Evolutionary conservation across 1,140 invertebrate species (phyloP).

Genomic region (Nasonia longicornis): DNA sequence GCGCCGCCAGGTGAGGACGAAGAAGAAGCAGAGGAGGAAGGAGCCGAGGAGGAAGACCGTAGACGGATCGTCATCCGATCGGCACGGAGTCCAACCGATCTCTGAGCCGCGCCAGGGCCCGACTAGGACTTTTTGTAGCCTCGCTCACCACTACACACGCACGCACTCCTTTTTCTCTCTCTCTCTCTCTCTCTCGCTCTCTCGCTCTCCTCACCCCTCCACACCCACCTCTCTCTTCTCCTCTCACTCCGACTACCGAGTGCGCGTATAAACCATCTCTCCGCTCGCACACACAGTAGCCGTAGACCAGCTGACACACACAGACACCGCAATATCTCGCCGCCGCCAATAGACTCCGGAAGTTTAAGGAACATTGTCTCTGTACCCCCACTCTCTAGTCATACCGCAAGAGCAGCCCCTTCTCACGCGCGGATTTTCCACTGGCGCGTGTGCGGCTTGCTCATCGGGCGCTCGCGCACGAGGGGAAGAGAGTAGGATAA

Average conservation of each 20-base stretch:
- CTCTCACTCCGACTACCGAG: too few species aligned
- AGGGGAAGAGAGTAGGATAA: not conserved
- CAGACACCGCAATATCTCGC: not conserved
- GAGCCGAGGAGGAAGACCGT: too few species aligned
- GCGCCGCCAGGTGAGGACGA: not conserved
- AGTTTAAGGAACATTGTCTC: not conserved
- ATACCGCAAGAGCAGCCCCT: not conserved
- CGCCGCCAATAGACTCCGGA: not conserved
- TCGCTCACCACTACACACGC: not conserved
- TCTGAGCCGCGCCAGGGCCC: constrained; percentile 10
- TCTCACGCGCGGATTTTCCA: not conserved
- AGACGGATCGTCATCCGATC: not conserved
- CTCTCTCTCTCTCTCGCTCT: not conserved
- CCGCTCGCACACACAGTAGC: not conserved
- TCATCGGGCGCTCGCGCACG: not conserved
- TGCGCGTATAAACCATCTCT: too few species aligned
- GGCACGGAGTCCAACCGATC: not conserved
- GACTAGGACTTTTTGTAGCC: constrained; percentile 24
- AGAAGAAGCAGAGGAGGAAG: not conserved
- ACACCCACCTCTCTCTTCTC: too few species aligned
- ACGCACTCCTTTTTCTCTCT: not conserved
- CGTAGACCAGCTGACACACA: not conserved
- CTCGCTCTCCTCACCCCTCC: too few species aligned
- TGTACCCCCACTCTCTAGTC: not conserved
- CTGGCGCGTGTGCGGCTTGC: too few species aligned